phyloP scores from a whole-genome alignment of 1,140 invertebrate species.

The Vollenhovia emeryi region DNA sequence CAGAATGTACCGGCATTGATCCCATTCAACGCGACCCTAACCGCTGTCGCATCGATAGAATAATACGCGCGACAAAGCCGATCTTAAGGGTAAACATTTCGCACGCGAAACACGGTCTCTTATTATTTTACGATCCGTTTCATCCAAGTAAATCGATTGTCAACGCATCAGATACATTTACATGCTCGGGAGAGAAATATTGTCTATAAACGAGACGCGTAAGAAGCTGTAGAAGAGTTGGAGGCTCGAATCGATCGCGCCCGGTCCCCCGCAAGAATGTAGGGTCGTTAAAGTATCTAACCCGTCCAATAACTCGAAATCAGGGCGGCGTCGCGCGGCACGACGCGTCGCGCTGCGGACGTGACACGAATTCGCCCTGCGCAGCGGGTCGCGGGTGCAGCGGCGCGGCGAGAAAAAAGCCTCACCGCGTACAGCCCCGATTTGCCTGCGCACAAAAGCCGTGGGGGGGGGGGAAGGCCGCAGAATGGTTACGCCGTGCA shows the following conservation, averaged over 20 bases:
- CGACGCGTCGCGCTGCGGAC: conserved; percentile 7
- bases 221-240: no score
- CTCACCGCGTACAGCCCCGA: neutral
- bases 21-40: conserved; percentile 35
- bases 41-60: conserved; percentile 5
- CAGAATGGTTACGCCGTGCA: conserved; percentile 6
- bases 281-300: conserved; percentile 8
- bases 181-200: neutral
- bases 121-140: neutral
- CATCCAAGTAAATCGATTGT: neutral
- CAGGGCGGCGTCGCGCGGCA: conserved; percentile 3
- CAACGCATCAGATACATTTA: neutral
- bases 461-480: neutral
- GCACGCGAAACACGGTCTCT: no score
- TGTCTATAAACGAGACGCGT: no score
- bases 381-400: conserved; percentile 38
- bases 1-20: conserved; percentile 46
- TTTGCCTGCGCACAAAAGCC: conserved; percentile 28
- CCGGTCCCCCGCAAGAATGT: neutral
- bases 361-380: conserved; percentile 59
- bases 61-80: neutral
- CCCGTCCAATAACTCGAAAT: conserved; percentile 14
- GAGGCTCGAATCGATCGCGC: neutral
- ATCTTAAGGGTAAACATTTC: conserved; percentile 7
- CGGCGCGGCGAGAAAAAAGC: conserved; percentile 60